A percentile compares a stretch with the other conserved stretches of the same genome.
phyloP scores from a whole-genome alignment of 2,113 vertebrate genomes.

The Atherinomorus stipes region DNA sequence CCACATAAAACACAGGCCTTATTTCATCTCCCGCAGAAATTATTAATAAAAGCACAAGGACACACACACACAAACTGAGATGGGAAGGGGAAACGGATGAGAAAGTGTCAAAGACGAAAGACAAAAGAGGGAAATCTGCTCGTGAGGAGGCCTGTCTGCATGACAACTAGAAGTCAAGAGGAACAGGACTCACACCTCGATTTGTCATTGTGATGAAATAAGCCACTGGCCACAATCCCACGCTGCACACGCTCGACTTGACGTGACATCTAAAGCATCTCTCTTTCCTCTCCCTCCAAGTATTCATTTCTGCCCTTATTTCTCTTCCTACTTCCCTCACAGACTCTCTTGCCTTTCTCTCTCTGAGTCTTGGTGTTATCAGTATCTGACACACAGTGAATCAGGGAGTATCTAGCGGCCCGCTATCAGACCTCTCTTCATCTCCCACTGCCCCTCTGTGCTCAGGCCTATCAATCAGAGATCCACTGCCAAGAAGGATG shows the following conservation, averaged over 20 bases:
- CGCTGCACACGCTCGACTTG: conserved; percentile 45
- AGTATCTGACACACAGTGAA: conserved; percentile 84
- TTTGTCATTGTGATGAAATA: conserved; percentile 79
- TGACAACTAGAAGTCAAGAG: conserved; percentile 53
- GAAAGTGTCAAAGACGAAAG: conserved; percentile 28
- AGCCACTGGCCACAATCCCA: conserved; percentile 57
- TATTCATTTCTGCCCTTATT: conserved; percentile 61
- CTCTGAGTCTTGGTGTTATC: conserved; percentile 75
- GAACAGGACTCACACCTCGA: conserved; percentile 57
- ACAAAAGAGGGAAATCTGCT: conserved; percentile 36
- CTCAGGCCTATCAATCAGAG: conserved; percentile 82
- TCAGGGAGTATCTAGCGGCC: conserved; percentile 84
- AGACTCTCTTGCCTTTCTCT: conserved; percentile 46
- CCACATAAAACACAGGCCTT: conserved; percentile 47
- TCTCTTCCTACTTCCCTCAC: conserved; percentile 50
- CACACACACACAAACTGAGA: conserved; percentile 1
- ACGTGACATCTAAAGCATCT: conserved; percentile 58
- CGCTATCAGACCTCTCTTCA: conserved; percentile 83
- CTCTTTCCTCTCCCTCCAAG: conserved; percentile 31
- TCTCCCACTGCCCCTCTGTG: conserved; percentile 76
- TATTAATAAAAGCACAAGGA: conserved; percentile 71
- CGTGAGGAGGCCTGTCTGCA: conserved; percentile 48
- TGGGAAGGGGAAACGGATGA: conserved; percentile 16
- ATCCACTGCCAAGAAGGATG: conserved; percentile 55
- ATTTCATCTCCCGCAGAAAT: conserved; percentile 68